phyloP scores from a whole-genome alignment of 2,797 vertebrate species.

The Antrozous pallidus region DNA sequence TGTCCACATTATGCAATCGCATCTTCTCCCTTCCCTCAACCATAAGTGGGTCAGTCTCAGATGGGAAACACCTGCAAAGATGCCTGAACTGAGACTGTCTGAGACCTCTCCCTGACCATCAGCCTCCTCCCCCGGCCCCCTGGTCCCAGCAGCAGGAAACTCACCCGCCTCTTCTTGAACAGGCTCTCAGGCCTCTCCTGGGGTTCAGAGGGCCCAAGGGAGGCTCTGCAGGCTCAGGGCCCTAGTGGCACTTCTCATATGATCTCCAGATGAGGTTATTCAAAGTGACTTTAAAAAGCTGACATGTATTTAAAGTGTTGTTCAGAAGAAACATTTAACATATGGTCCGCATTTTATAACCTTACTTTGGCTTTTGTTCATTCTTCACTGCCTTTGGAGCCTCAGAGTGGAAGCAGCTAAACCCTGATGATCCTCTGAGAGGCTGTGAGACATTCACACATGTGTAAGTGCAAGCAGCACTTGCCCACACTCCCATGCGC shows the following conservation, averaged over 20 bases:
- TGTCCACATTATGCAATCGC: neutral
- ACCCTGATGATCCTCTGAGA: neutral
- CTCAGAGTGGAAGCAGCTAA: neutral
- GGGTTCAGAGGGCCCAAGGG: neutral
- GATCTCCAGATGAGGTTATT: neutral
- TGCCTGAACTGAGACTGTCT: neutral
- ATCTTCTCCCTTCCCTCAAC: neutral
- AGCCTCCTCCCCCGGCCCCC: neutral
- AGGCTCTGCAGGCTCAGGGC: no score
- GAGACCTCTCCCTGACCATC: neutral
- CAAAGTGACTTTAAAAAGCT: neutral
- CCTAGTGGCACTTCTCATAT: neutral
- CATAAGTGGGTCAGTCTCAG: neutral
- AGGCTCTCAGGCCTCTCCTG: neutral
- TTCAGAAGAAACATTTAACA: constrained; percentile 5
- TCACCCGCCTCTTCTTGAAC: neutral
- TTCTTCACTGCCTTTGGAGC: neutral
- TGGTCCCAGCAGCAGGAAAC: neutral
- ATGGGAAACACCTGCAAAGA: neutral
- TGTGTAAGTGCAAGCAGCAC: neutral
- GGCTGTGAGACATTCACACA: neutral
- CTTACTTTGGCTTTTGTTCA: constrained; percentile 7
- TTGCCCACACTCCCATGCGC: neutral
- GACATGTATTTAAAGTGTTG: neutral
- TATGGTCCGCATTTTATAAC: neutral